phyloP scores from a whole-genome alignment of 2,888 invertebrate species.

The Drosophila anceps region DNA sequence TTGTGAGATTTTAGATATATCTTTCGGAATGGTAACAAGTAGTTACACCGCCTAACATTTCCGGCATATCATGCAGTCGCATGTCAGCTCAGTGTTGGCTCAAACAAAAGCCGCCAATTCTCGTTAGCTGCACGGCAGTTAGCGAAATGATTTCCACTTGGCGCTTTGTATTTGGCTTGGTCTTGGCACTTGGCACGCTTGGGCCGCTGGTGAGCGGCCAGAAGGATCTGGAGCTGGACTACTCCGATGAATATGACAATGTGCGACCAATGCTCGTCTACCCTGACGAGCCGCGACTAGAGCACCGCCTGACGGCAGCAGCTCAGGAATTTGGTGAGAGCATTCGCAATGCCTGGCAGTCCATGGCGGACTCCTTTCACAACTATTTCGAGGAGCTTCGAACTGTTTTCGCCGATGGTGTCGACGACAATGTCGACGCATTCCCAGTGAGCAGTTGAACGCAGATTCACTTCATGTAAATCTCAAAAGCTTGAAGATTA shows the following conservation, averaged over 20 bases:
- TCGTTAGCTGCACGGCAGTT: conserved; percentile 43
- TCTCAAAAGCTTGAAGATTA: neutral
- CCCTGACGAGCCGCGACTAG: conserved; percentile 47
- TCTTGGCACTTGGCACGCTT: neutral
- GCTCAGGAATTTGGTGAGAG: conserved; percentile 62
- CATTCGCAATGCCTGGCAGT: conserved; percentile 69
- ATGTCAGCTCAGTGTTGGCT: neutral
- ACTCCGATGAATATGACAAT: conserved; percentile 73
- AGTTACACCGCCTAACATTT: conserved; percentile 6
- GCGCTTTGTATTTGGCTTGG: conserved; percentile 8
- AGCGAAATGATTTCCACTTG: conserved; percentile 37
- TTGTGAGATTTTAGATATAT: neutral
- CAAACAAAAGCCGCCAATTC: conserved; percentile 57
- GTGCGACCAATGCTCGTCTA: conserved; percentile 61
- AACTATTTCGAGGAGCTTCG: conserved; percentile 58
- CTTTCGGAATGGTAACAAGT: neutral
- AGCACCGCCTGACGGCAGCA: conserved; percentile 45
- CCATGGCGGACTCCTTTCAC: conserved; percentile 65
- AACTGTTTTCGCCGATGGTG: conserved; percentile 39
- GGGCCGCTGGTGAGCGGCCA: conserved; percentile 19
- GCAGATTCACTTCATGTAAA: no score
- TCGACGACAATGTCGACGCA: conserved; percentile 11
- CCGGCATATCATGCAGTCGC: conserved; percentile 21
- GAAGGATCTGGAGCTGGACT: conserved; percentile 49
- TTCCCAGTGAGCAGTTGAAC: conserved; percentile 12